A percentile compares a stretch with the other conserved stretches of the same genome.
Evolutionary conservation across 2,888 invertebrate species (phyloP).

Genomic region (Digitonthophagus gazella): DNA sequence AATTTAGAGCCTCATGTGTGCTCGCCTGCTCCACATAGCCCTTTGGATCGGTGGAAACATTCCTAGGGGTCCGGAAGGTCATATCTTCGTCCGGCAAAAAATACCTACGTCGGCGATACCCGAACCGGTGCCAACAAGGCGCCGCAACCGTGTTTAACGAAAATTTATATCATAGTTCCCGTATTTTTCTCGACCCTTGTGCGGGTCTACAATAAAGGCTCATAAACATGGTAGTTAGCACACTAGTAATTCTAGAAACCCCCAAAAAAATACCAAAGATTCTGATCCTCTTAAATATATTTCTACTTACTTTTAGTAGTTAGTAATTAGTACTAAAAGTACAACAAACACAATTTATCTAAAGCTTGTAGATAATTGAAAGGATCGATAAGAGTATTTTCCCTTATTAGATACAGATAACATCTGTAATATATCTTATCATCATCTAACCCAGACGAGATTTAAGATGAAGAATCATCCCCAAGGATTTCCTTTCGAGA

Average conservation of each 20-base stretch:
- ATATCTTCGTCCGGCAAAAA: constrained; percentile 12
- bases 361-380: too few relatives aligned
- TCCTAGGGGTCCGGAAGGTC: constrained; percentile 12
- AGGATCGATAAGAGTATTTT: too few relatives aligned
- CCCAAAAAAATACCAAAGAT: background rate
- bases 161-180: constrained; percentile 6
- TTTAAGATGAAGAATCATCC: background rate
- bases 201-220: constrained; percentile 2
- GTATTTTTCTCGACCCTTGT: constrained; percentile 3
- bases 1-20: constrained; percentile 16
- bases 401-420: background rate
- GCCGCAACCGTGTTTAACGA: constrained; percentile 4
- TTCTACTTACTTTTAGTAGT: too few relatives aligned
- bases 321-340: too few relatives aligned
- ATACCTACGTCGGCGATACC: constrained; percentile 12
- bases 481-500: background rate
- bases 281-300: background rate
- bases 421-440: background rate
- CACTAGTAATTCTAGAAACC: background rate
- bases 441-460: background rate
- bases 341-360: too few relatives aligned
- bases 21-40: constrained; percentile 1
- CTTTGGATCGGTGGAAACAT: constrained; percentile 16
- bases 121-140: constrained; percentile 7
- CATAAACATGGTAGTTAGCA: constrained; percentile 11